Base-by-base conservation (phyloP, 2,113 vertebrate species). In the Lontra canadensis region DNA sequence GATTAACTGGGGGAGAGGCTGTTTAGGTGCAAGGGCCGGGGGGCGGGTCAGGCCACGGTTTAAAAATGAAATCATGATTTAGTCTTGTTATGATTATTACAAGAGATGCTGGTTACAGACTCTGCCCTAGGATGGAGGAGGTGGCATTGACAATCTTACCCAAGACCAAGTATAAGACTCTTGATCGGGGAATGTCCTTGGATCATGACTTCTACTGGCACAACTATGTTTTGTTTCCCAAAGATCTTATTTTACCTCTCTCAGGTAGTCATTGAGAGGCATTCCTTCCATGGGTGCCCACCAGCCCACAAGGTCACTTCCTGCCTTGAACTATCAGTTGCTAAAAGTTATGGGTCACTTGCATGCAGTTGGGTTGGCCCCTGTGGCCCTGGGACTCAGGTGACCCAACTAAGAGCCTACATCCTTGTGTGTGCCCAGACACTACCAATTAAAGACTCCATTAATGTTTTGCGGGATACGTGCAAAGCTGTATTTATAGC, bases 151-250 rank as follows among this genome's bases (percentile, higher is more conserved):
- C 36, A 36, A 1, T 85, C 44, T 80, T 26, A 21, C 17, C 23
- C 12, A 61, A 91, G 57, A 34, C 88, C 88, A 65, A 97, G 88
- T 25, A 21, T 85, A 92, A 80, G 21, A 25, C 55, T 79, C 59
- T 31, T 34, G 42, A 80, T 20, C 18, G 39, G 92, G 81, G 95
- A 88, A 61, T 2, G 12, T 74, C 36, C 47, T 36, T 12, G n/a
- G 63, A 26, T 39, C 10, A 8, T 21, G 18, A n/a, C 8, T 80
- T n/a, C n/a, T 25, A 3, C 21, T 63, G 39, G 52, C 34, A 12
- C 7, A 6, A 26, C 49, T 44, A 3, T 7, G 12, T 20, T 17
- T 91, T 57, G 25, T 73, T 88, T 47, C 92, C 44, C 8, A 74
- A 90, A 76, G 29, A 7, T 29, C 34, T 55, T 26, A 6, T 31